Base-by-base conservation (phyloP, 2,888 invertebrate species). In the Toxonevra muliebris region DNA sequence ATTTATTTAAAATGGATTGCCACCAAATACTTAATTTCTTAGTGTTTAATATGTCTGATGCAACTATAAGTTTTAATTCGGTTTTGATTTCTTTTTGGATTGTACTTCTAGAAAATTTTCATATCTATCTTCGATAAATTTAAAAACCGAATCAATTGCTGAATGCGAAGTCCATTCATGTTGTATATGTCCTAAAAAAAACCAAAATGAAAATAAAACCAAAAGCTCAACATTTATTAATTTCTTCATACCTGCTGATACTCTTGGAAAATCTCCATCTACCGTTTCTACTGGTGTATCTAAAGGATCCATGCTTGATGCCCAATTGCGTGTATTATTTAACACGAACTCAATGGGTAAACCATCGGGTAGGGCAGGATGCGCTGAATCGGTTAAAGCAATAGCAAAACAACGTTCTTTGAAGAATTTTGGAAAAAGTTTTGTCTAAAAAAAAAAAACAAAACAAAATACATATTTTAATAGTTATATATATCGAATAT, bases 341-440 rank as follows among this genome's bases (percentile, higher is more conserved):
- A 30, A 2, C 2, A 59, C 69, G 15, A 77, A 71, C 45, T 74
- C 77, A 3, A 77, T 65, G 19, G 70, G 69, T 42, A 71, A 63
- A 4, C 71, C 76, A 1, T 71, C 66, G 9, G 77, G 71, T 43
- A 77, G 50, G 45, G 69, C 66, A 5, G 76, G 75, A 80, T 92
- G 92, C 1, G 91, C 91, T 0, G 93, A 92, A 82, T 94, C 94
- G 0, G 94, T 94, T 62, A 94, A 86, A 0, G 91, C 93, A 59
- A 94, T 87, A 0, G 91, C 93, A 83, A 91, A 91, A 0, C 93
- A 92, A 77, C 88, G 87, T 50, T 88, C 84, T 71, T 87, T 86
- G 80, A 93, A 92, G 69, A 90, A 89, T 5, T 88, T 80, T 17
- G 85, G 84, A 74, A 87, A 82, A 45, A 87, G 85, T 68, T 87